phyloP scores from a whole-genome alignment of 2,888 invertebrate species.

The Mimachlamys varia region DNA sequence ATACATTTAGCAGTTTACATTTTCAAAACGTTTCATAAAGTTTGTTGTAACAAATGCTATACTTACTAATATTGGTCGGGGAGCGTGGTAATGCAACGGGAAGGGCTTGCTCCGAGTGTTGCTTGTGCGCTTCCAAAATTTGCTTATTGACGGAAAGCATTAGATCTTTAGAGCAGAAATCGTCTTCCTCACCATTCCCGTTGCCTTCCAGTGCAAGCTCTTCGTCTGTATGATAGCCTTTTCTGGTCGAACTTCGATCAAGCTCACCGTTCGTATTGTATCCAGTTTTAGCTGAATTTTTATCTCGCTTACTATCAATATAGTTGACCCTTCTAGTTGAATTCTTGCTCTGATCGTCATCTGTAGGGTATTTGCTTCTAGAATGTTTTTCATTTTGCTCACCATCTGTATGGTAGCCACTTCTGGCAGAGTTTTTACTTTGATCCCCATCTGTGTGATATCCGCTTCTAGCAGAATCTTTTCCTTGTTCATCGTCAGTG shows the following conservation, averaged over 20 bases:
- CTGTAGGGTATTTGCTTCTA: not conserved
- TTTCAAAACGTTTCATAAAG: no score
- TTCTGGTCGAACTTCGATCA: no score
- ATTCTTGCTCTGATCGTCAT: not conserved
- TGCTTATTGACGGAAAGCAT: slow-evolving; percentile 60
- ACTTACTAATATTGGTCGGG: not conserved
- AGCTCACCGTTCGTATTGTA: no score
- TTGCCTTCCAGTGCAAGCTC: not conserved
- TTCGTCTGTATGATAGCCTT: not conserved
- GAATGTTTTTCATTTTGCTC: not conserved
- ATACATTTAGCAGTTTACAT: no score
- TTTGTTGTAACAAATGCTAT: not conserved
- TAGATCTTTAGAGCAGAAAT: slow-evolving; percentile 55
- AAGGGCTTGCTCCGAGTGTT: slow-evolving; percentile 52
- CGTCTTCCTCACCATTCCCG: slow-evolving; percentile 40
- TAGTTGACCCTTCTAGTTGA: no score
- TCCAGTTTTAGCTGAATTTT: no score
- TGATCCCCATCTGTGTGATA: not conserved
- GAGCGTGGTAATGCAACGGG: slow-evolving; percentile 38
- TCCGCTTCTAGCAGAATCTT: not conserved
- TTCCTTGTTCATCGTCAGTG: not conserved
- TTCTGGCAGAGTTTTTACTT: not conserved
- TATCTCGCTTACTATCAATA: no score
- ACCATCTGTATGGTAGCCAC: not conserved
- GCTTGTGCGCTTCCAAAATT: slow-evolving; percentile 57